phyloP scores from a whole-genome alignment of 2,888 invertebrate species.

The Notodonta ziczac region DNA sequence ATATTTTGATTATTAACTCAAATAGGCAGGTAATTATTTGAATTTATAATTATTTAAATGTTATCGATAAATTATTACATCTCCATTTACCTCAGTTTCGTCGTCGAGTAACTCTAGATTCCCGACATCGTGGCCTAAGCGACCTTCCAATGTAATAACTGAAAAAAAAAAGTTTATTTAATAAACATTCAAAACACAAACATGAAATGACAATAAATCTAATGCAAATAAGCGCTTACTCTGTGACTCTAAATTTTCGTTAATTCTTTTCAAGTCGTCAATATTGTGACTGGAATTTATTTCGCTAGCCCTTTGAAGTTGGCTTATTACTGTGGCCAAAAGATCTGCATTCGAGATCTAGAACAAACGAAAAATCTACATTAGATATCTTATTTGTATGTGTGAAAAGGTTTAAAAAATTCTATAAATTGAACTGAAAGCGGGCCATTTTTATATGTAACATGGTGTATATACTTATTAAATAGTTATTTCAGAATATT shows the following conservation, averaged over 20 bases:
- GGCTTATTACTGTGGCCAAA: slow-evolving; percentile 45
- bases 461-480: too few species aligned
- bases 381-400: not conserved
- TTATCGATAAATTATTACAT: too few species aligned
- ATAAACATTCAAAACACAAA: not conserved
- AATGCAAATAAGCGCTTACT: slow-evolving; percentile 30
- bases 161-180: slow-evolving; percentile 14
- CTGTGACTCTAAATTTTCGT: slow-evolving; percentile 45
- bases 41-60: too few species aligned
- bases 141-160: slow-evolving; percentile 31
- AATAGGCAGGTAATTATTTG: too few species aligned
- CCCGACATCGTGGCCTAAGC: slow-evolving; percentile 19
- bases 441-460: too few species aligned
- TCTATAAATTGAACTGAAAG: too few species aligned
- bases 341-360: slow-evolving; percentile 43
- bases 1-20: not conserved
- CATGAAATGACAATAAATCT: not conserved
- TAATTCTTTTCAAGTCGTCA: slow-evolving; percentile 38
- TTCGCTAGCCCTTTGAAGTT: slow-evolving; percentile 34
- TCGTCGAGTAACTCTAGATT: slow-evolving; percentile 10
- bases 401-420: too few species aligned
- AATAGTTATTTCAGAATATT: too few species aligned
- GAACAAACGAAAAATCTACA: slow-evolving; percentile 1
- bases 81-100: slow-evolving; percentile 6
- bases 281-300: slow-evolving; percentile 31